Conservation (phyloP, 2,888 invertebrate species). For the Leucophenga maculata region DNA sequence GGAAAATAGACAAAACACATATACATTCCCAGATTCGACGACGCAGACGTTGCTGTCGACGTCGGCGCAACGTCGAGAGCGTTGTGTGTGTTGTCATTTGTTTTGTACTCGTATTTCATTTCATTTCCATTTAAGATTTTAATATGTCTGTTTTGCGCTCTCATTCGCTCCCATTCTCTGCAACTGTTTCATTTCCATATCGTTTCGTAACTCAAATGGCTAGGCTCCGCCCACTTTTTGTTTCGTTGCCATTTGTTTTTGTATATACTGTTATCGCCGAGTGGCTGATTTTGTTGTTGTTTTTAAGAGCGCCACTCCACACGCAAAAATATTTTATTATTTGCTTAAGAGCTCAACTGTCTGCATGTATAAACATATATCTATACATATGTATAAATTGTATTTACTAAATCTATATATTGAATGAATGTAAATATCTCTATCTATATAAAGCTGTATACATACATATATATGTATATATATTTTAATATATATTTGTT, state of each 20-base stretch:
- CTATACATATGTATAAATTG: too few relatives aligned
- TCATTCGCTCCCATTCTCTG: constrained; percentile 24
- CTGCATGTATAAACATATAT: not conserved
- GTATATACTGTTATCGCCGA: constrained; percentile 5
- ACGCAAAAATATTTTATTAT: constrained; percentile 48
- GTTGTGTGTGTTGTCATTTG: constrained; percentile 38
- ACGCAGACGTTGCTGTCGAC: constrained; percentile 38
- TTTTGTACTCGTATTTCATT: constrained; percentile 41
- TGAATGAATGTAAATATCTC: constrained; percentile 26
- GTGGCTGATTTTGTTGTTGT: constrained; percentile 35
- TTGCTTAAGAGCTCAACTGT: constrained; percentile 57
- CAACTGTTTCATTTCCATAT: constrained; percentile 46
- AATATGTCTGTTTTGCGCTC: not conserved
- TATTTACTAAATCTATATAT: constrained; percentile 25
- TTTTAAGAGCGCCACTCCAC: constrained; percentile 39
- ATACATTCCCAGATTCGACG: constrained; percentile 31
- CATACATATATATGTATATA: constrained; percentile 35
- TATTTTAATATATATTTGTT: constrained; percentile 54
- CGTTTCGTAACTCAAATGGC: constrained; percentile 35
- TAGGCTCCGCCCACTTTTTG: constrained; percentile 35
- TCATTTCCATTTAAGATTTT: constrained; percentile 27
- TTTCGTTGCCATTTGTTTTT: constrained; percentile 27
- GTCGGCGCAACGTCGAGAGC: not conserved
- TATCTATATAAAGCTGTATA: constrained; percentile 35
- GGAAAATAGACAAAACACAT: constrained; percentile 37